Conservation (phyloP, 2,888 invertebrate species). For the Strigamia crassipes region DNA sequence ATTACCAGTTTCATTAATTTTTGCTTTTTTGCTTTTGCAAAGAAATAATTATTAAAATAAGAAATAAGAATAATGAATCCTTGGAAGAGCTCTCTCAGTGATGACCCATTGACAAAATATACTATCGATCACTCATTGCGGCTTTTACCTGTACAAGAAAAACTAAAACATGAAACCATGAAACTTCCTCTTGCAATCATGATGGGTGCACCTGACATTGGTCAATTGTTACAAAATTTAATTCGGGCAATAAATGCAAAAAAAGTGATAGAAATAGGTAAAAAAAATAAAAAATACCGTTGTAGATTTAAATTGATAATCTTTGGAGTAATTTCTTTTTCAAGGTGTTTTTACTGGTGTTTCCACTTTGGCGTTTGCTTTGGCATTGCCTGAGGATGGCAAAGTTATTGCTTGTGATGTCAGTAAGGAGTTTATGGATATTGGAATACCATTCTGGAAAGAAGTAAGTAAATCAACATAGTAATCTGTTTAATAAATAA, state of each 20-base stretch:
- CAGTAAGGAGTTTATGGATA: slow-evolving; percentile 52
- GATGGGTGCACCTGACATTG: slow-evolving; percentile 55
- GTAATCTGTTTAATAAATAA: no score
- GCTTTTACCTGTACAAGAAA: slow-evolving; percentile 19
- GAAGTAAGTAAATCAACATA: slow-evolving; percentile 45
- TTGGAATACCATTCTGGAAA: slow-evolving; percentile 50
- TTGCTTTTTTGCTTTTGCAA: no score
- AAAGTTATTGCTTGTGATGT: slow-evolving; percentile 57
- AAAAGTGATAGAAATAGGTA: slow-evolving; percentile 43
- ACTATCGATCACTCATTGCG: slow-evolving; percentile 23
- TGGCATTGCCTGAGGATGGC: slow-evolving; percentile 58
- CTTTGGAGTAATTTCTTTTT: neutral
- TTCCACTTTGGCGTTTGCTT: slow-evolving; percentile 58
- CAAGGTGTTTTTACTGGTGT: slow-evolving; percentile 59
- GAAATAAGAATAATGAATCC: no score
- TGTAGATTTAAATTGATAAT: neutral
- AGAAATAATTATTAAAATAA: no score
- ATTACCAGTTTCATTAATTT: no score
- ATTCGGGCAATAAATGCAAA: neutral
- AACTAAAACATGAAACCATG: slow-evolving; percentile 49
- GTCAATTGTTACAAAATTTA: slow-evolving; percentile 18
- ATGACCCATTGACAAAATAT: slow-evolving; percentile 34
- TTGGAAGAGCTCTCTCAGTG: neutral
- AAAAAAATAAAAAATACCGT: neutral
- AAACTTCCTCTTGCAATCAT: slow-evolving; percentile 49